A percentile compares a stretch with the other conserved stretches of the same genome.
Conservation (phyloP, 2,797 vertebrate species). For the Falco rusticolus region DNA sequence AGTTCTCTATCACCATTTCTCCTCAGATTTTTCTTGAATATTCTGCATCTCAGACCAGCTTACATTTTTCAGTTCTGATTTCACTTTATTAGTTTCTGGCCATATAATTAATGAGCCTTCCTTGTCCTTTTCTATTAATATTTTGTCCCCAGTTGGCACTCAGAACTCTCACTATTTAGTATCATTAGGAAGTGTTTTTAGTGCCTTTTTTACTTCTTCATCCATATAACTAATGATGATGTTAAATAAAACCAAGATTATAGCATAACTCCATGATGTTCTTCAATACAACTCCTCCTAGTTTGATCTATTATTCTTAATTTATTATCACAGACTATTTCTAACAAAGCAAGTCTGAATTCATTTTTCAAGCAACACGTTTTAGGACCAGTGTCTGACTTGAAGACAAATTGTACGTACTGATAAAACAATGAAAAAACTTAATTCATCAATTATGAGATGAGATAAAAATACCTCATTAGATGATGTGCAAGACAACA, state of each 20-base stretch:
- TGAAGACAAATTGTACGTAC: not conserved
- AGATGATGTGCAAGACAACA: not conserved
- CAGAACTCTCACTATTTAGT: slow-evolving; percentile 6
- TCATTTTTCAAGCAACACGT: not conserved
- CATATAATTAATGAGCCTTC: slow-evolving; percentile 13
- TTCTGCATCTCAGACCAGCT: not conserved
- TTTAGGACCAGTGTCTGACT: not conserved
- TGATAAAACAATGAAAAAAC: not conserved
- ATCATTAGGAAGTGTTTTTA: not conserved
- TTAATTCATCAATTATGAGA: not conserved
- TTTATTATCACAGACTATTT: slow-evolving; percentile 1
- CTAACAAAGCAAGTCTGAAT: not conserved
- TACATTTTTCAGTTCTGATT: not conserved
- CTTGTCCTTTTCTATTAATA: slow-evolving; percentile 22
- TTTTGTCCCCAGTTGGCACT: not conserved
- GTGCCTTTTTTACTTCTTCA: slow-evolving; percentile 1
- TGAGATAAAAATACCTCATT: not conserved
- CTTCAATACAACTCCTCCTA: not conserved
- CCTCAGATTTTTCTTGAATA: not conserved
- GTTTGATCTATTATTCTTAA: not conserved
- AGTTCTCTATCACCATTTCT: not conserved
- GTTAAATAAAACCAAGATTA: slow-evolving; percentile 38
- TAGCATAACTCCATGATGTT: not conserved
- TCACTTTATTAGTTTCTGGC: not conserved
- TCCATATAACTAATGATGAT: not conserved